phyloP scores from a whole-genome alignment of 2,888 invertebrate genomes.

The Tridacna crocea region DNA sequence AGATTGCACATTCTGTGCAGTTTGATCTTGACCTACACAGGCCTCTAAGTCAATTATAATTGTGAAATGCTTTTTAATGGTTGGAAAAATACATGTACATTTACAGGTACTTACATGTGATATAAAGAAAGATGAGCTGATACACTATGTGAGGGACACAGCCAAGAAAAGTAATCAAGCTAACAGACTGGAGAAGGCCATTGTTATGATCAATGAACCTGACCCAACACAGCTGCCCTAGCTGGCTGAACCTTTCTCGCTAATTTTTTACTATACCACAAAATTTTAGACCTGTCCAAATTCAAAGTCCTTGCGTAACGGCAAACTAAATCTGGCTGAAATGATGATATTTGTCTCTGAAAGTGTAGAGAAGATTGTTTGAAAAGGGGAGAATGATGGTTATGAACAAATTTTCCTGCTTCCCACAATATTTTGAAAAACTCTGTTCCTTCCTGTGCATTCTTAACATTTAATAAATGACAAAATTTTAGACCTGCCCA shows the following conservation, averaged over 20 bases:
- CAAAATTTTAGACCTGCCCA: too few relatives aligned
- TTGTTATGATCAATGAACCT: constrained; percentile 63
- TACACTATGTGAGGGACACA: constrained; percentile 77
- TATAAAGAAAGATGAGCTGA: constrained; percentile 78
- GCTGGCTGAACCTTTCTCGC: constrained; percentile 4
- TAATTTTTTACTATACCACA: background rate
- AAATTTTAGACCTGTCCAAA: background rate
- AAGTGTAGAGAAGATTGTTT: too few relatives aligned
- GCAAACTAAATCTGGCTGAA: too few relatives aligned
- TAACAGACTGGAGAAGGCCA: constrained; percentile 75
- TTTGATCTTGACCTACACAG: too few relatives aligned
- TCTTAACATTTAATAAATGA: too few relatives aligned
- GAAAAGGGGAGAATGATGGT: background rate
- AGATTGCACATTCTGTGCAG: too few relatives aligned
- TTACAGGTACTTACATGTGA: constrained; percentile 78
- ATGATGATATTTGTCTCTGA: too few relatives aligned
- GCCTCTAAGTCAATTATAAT: too few relatives aligned
- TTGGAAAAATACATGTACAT: background rate
- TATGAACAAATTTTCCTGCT: background rate
- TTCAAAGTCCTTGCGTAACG: background rate
- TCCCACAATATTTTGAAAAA: too few relatives aligned
- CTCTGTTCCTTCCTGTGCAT: too few relatives aligned
- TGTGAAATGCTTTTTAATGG: too few relatives aligned
- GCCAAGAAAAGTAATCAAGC: constrained; percentile 76
- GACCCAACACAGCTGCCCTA: constrained; percentile 31